Base-by-base conservation (phyloP, 2,113 vertebrate genomes). In the Polypterus bichir region DNA sequence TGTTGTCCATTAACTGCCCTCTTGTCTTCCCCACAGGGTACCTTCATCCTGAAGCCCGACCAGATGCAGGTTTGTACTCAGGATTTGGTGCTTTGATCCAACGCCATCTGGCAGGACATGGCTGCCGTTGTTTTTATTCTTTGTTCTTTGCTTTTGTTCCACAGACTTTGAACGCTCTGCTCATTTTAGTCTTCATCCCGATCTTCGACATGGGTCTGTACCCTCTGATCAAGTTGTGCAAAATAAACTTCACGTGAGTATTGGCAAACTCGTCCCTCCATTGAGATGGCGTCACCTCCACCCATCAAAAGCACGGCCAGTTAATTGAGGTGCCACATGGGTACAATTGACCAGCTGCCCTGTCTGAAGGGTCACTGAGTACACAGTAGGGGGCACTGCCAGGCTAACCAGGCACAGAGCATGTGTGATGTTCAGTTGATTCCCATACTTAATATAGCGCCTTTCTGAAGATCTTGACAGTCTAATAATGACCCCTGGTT, bases 141-240 rank as follows among this genome's bases (percentile, higher is more conserved):
- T 9, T 44, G 54, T 74, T 72, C 53, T 77, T 72, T 79, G 72
- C 70, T 82, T 27, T 27, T 27, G 27, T 55, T 54, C 69, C 59
- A 10, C 79, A 98, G 96, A 91, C 95, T 72, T 71, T 98, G 78
- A 98, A 98, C 59, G 87, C 96, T 64, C 76, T 98, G 76, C 78
- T 98, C 80, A 96, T 98, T 73, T 89, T 98, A 66, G 46, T 94
- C 69, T 93, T 97, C 65, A 85, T 97, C 64, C 94, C 94, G 5
- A 60, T 97, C 72, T 98, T 98, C 80, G 96, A 98, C 75, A 77
- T 97, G 76, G 76, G 88, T 47, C 70, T 98, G 61, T 98, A 98
- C 70, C 96, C 91, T 2, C 85, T 98, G 49, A 59, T 93, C 47
- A 72, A 73, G 68, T 78, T 85, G 64, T 95, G 92, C 76, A 86